Evolutionary conservation across 2,888 invertebrate species (phyloP), one percentile per base, ranked within the genome.

Genomic region (Erynnis tages): DNA sequence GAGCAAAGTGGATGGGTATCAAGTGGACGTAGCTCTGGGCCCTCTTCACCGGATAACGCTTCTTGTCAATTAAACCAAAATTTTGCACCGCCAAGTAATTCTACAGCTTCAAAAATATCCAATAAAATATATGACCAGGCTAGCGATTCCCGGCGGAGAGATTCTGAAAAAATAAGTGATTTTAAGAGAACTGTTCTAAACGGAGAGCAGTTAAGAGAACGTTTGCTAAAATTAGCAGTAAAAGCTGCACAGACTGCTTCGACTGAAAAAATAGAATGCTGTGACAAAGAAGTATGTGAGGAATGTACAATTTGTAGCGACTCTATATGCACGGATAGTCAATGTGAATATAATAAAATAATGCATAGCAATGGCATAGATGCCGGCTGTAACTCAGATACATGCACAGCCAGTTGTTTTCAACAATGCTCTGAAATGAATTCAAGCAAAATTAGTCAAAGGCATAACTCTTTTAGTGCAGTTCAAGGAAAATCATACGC

Each of bases 1-100:
- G 96, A 96, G 76, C 94, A 95, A 77, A 96, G 96, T 69, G 96
- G 96, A 1, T 96, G 96, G 96, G 95, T 96, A 0, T 95, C 95
- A 21, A 96, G 95, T 65, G 92, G 94, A 35, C 90, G 92, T 34
- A 93, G 92, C 67, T 92, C 93, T 44, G 91, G 90, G 13, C 91
- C 91, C n/a, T 92, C 93, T 0, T 91, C 92, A 46, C 93, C 92
- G 2, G 93, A 93, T 67, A 82, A 84, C 67, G 82, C 79, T 46
- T 90, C 81, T 77, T 84, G 77, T 85, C 90, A 83, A 80, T 88
- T 79, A 81, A 90, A 77, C 69, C 91, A 77, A 76, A 91, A 73
- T 69, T 88, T 76, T 55, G 61, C 67, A 58, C 77, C 69, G 63
- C 80, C 77, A 62, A 75, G 61, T 71, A 90, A 70, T 68, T 57